phyloP scores from a whole-genome alignment of 1,140 invertebrate genomes.

The Hycleus cichorii region DNA sequence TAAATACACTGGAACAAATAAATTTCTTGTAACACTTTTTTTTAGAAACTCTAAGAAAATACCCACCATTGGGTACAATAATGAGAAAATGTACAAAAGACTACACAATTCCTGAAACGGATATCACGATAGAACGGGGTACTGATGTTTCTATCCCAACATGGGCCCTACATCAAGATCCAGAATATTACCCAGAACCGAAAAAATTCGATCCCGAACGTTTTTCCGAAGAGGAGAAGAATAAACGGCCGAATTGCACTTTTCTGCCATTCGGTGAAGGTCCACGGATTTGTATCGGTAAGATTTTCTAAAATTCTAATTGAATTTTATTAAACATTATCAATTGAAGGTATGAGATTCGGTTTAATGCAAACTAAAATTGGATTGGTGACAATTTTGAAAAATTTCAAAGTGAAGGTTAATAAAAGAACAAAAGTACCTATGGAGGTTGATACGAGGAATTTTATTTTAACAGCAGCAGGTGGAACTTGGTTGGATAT shows the following conservation, averaged over 20 bases:
- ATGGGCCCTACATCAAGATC: constrained; percentile 54
- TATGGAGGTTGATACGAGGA: neutral
- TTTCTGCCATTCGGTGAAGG: constrained; percentile 54
- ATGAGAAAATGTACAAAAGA: constrained; percentile 47
- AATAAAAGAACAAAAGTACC: constrained; percentile 8
- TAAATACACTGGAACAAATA: constrained; percentile 8
- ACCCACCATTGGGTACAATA: constrained; percentile 44
- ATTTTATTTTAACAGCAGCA: neutral
- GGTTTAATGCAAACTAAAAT: constrained; percentile 44
- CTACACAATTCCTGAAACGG: constrained; percentile 35
- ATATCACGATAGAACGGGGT: constrained; percentile 46
- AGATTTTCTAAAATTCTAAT: constrained; percentile 5
- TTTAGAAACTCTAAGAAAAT: constrained; percentile 51
- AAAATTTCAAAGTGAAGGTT: constrained; percentile 35
- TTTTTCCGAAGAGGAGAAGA: constrained; percentile 48
- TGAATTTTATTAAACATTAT: neutral
- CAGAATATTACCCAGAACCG: constrained; percentile 54
- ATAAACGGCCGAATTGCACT: constrained; percentile 30
- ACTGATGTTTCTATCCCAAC: constrained; percentile 52
- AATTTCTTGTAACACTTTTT: constrained; percentile 4
- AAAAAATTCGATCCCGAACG: constrained; percentile 60
- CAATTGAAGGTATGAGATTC: constrained; percentile 45
- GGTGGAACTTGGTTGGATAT: constrained; percentile 1
- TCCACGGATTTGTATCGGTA: constrained; percentile 48
- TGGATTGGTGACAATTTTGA: constrained; percentile 40